These are phyloP conservation scores for Pempheris klunzingeri DNA, from an alignment of 2,797 vertebrate genomes.

Conservation along the genomic window DNA sequence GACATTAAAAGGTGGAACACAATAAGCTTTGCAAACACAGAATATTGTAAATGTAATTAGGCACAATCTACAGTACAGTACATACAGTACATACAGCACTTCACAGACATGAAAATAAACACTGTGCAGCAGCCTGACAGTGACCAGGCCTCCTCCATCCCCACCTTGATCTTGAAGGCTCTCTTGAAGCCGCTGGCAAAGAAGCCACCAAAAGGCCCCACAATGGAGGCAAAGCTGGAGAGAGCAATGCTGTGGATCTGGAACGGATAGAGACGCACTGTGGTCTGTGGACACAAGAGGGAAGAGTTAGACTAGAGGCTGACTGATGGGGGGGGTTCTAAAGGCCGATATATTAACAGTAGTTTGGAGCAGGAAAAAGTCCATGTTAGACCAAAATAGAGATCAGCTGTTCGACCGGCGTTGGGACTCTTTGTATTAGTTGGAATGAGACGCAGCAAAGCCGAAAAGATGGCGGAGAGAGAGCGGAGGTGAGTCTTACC, in stretches of 20 bases:
- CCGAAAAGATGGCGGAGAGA: neutral
- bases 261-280: conserved; percentile 95
- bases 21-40: neutral
- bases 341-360: too few relatives aligned
- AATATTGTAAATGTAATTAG: neutral
- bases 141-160: too few relatives aligned
- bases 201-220: conserved; percentile 97
- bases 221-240: conserved; percentile 95
- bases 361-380: too few relatives aligned
- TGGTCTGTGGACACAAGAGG: conserved; percentile 84
- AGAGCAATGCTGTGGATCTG: conserved; percentile 99
- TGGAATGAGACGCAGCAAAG: neutral
- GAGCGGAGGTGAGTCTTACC: conserved; percentile 79
- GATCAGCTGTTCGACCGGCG: neutral
- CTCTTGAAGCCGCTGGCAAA: conserved; percentile 99
- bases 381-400: neutral
- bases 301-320: neutral
- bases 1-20: neutral
- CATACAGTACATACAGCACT: too few relatives aligned
- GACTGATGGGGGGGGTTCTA: too few relatives aligned
- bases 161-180: conserved; percentile 98
- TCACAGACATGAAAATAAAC: neutral
- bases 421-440: neutral
- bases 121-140: neutral
- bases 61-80: neutral